Evolutionary conservation across 64 coral and sea anemone genomes (phyloP).

Genomic region (Stylophora pistillata): DNA sequence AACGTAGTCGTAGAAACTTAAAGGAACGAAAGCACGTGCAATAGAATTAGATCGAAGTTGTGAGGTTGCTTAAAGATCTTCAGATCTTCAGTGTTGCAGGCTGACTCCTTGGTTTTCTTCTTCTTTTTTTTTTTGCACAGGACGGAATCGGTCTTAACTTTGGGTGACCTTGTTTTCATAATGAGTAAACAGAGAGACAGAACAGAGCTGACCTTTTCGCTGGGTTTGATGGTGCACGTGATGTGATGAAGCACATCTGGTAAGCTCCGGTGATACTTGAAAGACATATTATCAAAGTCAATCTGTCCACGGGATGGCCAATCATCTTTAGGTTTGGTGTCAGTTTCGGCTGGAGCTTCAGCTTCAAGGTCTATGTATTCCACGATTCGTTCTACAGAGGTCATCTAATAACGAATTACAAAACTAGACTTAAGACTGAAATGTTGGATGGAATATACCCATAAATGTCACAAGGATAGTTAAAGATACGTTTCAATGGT

Average conservation of each 20-base stretch:
- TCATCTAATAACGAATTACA: conserved; percentile 59
- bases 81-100: no score
- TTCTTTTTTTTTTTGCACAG: no score
- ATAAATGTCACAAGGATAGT: background rate
- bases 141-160: background rate
- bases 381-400: conserved; percentile 75
- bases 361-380: conserved; percentile 68
- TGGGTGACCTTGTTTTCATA: background rate
- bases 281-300: conserved; percentile 69
- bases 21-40: no score
- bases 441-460: background rate
- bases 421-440: background rate
- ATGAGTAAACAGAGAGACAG: background rate
- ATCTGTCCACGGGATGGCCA: conserved; percentile 70
- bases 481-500: background rate
- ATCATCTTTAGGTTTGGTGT: conserved; percentile 60
- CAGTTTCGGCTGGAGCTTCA: conserved; percentile 58
- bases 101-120: no score
- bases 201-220: conserved; percentile 59
- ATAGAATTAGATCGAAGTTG: no score
- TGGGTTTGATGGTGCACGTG: conserved; percentile 68
- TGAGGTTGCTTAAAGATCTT: no score
- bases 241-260: conserved; percentile 75
- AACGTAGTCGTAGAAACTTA: background rate
- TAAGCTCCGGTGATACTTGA: conserved; percentile 66